A percentile compares a stretch with the other conserved stretches of the same genome.
Conservation (phyloP, 2,797 vertebrate genomes). For the Diglossa cyanea region DNA sequence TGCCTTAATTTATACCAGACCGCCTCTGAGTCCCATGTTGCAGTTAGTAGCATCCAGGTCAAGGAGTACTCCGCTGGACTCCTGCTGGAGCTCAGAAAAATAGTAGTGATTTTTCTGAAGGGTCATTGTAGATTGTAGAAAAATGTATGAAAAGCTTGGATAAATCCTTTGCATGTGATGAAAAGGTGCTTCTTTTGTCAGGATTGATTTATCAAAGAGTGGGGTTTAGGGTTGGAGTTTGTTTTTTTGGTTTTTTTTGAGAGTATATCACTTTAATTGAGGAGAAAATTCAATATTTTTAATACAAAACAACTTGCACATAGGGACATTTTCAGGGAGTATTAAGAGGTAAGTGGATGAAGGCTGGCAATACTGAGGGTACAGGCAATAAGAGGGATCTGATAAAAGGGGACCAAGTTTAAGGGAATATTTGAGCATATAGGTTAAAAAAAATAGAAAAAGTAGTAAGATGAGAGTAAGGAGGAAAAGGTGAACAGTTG, state of each 20-base stretch:
- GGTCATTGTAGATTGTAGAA: not conserved
- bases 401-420: not conserved
- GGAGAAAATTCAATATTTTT: not conserved
- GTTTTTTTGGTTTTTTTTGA: not conserved
- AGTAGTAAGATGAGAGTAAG: not conserved
- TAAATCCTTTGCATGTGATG: not conserved
- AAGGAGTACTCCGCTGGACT: not conserved
- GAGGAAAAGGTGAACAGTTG: not conserved
- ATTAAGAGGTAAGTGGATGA: not conserved
- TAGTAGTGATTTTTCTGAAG: not conserved
- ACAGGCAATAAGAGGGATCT: not conserved
- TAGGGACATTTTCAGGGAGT: not conserved
- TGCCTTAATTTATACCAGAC: not conserved
- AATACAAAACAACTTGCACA: not conserved
- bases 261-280: not conserved
- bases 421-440: not conserved
- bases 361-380: not conserved
- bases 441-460: not conserved
- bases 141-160: not conserved
- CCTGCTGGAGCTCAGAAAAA: not conserved
- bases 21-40: not conserved
- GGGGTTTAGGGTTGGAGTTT: fast-evolving
- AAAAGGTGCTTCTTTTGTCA: not conserved
- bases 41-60: not conserved
- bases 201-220: not conserved